Conservation (phyloP, 2,888 invertebrate species). For the Abrostola triplasia region DNA sequence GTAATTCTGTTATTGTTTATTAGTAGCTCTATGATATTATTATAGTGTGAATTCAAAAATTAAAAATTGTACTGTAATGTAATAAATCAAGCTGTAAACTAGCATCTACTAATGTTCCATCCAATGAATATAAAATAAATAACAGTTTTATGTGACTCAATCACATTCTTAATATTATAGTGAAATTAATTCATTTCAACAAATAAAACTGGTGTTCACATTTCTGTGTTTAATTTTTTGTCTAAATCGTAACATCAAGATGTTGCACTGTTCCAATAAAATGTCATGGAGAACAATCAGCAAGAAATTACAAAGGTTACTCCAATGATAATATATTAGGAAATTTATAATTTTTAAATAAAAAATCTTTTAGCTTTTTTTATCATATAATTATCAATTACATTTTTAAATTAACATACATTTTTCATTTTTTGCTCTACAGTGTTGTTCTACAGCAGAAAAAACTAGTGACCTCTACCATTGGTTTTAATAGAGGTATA, state of each 20-base stretch:
- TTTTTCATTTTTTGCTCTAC: slow-evolving; percentile 78
- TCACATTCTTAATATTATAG: slow-evolving; percentile 9
- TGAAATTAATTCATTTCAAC: slow-evolving; percentile 27
- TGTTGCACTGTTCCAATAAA: too few relatives aligned
- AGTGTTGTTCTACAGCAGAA: slow-evolving; percentile 80
- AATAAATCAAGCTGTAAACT: background rate
- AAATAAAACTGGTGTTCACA: slow-evolving; percentile 46
- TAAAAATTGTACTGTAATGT: too few relatives aligned
- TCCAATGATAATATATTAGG: too few relatives aligned
- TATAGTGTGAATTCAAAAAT: background rate
- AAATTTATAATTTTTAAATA: slow-evolving; percentile 13
- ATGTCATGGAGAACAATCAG: too few relatives aligned
- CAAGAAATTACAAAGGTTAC: too few relatives aligned
- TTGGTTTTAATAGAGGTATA: slow-evolving; percentile 61
- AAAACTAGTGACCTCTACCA: slow-evolving; percentile 69
- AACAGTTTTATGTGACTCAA: slow-evolving; percentile 21
- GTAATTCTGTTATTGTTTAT: slow-evolving; percentile 6
- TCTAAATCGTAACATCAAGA: slow-evolving; percentile 2
- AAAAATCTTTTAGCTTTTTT: slow-evolving; percentile 51
- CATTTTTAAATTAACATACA: slow-evolving; percentile 81
- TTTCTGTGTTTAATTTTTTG: slow-evolving; percentile 46
- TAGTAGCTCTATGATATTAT: too few relatives aligned
- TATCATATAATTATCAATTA: slow-evolving; percentile 82
- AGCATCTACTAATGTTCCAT: slow-evolving; percentile 6
- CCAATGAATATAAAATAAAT: slow-evolving; percentile 3